Conservation (phyloP, 2,113 vertebrate genomes). For the Cavia porcellus region DNA sequence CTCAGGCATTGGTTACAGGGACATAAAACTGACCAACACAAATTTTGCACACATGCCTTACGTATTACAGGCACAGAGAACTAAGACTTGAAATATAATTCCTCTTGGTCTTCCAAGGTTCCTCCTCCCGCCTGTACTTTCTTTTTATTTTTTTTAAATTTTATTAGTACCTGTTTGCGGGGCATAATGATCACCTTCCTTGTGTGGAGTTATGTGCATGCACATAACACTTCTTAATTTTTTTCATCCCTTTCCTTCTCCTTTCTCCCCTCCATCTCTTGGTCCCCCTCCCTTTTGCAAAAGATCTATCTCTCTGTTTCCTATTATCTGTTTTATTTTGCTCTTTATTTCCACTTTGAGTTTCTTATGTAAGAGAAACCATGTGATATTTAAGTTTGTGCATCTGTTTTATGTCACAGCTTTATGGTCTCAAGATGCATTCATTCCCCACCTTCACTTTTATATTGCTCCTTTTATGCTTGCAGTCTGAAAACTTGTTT, state of each 20-base stretch:
- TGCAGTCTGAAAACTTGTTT: conserved; percentile 23
- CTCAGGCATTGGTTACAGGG: neutral
- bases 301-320: neutral
- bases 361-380: neutral
- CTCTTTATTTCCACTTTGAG: neutral
- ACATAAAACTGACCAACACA: neutral
- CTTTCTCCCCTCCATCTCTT: neutral
- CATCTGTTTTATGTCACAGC: neutral
- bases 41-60: neutral
- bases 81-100: neutral
- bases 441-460: neutral
- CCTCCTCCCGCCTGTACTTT: neutral
- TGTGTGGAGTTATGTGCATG: neutral
- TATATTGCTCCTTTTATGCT: neutral
- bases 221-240: neutral
- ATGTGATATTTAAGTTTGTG: neutral
- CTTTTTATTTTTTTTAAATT: neutral
- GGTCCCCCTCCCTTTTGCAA: neutral
- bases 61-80: neutral
- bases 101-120: neutral
- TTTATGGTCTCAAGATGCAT: neutral
- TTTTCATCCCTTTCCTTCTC: neutral
- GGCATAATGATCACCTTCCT: neutral
- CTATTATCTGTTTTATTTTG: neutral
- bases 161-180: neutral